Base-by-base conservation (phyloP, 2,797 vertebrate genomes). In the Luscinia luscinia region DNA sequence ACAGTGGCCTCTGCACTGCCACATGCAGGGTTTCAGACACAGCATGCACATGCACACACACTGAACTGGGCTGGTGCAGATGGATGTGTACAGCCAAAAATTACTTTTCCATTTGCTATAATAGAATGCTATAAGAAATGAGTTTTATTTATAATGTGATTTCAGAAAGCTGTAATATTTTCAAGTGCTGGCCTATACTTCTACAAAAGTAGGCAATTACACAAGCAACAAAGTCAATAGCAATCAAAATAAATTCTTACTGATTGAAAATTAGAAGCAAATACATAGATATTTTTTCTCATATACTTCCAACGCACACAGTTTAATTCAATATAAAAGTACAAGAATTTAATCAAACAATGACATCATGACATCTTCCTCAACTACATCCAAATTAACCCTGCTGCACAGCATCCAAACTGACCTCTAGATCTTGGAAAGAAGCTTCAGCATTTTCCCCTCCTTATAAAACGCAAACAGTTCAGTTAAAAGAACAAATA, bases 41-140 rank as follows among this genome's bases (percentile, higher is more conserved):
- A 48, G 4, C 49, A 40, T 0, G 18, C 12, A 38, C 5, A 5
- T 0, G 38, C 9, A 64, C 38, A 49, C 26, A 54, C 18, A n/a
- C 0, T 12, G 10, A 68, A 12, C 32, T 48, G 7, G 10, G 32
- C 12, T 78, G 32, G 32, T 36, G n/a, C 12, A 58, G 1, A 27
- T 3, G 2, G 6, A 52, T 15, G 6, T 1, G 20, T 5, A 4
- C 26, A 75, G 27, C 9, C 38, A 87, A 40, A 79, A 75, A 7
- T 14, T 9, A 54, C 41, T 45, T 7, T 64, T 58, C 12, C 11
- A 32, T 20, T 49, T 69, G 3, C 30, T 49, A 4, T 6, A 41
- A 49, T 2, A 24, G 1, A 70, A n/a, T 7, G 2, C 6, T 67
- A 0, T 1, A 26, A 57, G 5, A 49, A 26, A 41, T 0, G 2